Evolutionary conservation across 2,797 vertebrate genomes (phyloP).

Genomic region (Channallabes apus): DNA sequence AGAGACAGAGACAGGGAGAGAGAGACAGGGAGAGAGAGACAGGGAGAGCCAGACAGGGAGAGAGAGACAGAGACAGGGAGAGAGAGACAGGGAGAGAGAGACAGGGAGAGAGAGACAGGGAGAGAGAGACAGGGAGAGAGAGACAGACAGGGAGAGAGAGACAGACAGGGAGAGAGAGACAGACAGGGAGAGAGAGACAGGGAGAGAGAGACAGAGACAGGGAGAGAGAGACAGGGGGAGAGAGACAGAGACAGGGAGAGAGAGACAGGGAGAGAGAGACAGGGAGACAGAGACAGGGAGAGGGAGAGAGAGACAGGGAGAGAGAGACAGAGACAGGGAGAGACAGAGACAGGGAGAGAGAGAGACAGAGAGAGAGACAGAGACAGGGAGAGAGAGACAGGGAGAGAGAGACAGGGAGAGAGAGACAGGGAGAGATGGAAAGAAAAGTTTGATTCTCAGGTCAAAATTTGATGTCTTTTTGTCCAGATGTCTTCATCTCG

Average conservation of each 20-base stretch:
- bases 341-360: too few relatives aligned
- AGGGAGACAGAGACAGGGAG: too few relatives aligned
- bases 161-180: neutral
- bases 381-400: too few relatives aligned
- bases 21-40: neutral
- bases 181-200: neutral
- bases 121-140: neutral
- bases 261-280: too few relatives aligned
- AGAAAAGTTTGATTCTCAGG: neutral
- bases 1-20: too few relatives aligned
- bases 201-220: too few relatives aligned
- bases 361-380: too few relatives aligned
- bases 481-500: slow-evolving; percentile 77
- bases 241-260: too few relatives aligned
- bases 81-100: neutral
- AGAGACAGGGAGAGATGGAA: neutral
- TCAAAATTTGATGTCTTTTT: neutral
- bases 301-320: too few relatives aligned
- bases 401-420: neutral
- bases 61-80: neutral
- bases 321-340: neutral
- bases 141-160: neutral
- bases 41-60: neutral
- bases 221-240: too few relatives aligned
- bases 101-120: too few relatives aligned